Base-by-base conservation (phyloP, 2,113 vertebrate genomes). In the Thunnus thynnus region DNA sequence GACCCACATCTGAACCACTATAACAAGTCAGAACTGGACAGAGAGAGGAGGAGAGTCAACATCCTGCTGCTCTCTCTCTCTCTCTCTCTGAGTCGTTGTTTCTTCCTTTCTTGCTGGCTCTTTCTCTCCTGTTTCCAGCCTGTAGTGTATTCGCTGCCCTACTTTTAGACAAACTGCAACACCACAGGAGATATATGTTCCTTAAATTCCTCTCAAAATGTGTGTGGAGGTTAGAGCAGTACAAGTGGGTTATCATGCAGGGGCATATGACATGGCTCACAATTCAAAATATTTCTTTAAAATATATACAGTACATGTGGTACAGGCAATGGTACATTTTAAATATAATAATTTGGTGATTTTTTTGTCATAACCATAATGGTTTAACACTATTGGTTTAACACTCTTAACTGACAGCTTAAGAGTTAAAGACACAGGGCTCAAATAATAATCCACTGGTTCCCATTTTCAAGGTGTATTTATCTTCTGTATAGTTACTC, bases 111-210 rank as follows among this genome's bases (percentile, higher is more conserved):
- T 65, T 69, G 6, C 63, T 68, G 36, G 10, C 67, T 25, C 60
- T 78, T 62, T 82, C 63, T 66, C 78, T 68, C 10, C 72, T 52
- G 76, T 56, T 69, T 87, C 71, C 78, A 82, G 82, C 82, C 78
- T 11, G 25, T 75, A 50, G 68, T 85, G 25, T 80, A 56, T 68
- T 80, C 47, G 58, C 86, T 89, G 90, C 63, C 90, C 87, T 87
- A 90, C 86, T 92, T 92, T 88, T 52, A 55, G 52, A 72, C 13
- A 65, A 76, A 81, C 80, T 82, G 85, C 82, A 87, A 74, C 78
- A 84, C 72, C 78, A 78, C 50, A 20, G 77, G 44, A 83, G 41
- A 74, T 72, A 57, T 78, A 50, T 83, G 72, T 76, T 89, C 58
- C 47, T 67, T 83, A 75, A 85, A 82, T 77, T 89, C 60, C 50